These are phyloP conservation scores for Aphidius gifuensis DNA, from an alignment of 1,140 invertebrate species.

Conservation along the genomic window DNA sequence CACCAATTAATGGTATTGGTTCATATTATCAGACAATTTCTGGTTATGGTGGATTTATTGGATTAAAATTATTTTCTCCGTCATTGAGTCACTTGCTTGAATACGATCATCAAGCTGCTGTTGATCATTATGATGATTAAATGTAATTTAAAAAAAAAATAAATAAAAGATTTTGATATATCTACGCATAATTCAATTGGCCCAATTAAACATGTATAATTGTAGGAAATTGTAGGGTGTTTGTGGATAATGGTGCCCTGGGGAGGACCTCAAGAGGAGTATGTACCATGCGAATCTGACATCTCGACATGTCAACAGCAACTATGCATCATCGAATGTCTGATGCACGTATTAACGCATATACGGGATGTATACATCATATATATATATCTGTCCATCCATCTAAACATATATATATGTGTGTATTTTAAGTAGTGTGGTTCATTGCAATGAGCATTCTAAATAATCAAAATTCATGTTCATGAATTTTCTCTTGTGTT, in stretches of 20 bases:
- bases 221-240: slow-evolving; percentile 2
- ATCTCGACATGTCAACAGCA: slow-evolving; percentile 53
- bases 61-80: too few species aligned
- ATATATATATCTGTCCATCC: not conserved
- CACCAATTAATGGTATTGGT: too few species aligned
- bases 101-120: too few species aligned
- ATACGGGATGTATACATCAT: slow-evolving; percentile 25
- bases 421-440: not conserved
- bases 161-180: too few species aligned
- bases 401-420: too few species aligned
- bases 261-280: slow-evolving; percentile 38
- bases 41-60: too few species aligned
- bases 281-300: slow-evolving; percentile 48
- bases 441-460: slow-evolving; percentile 41
- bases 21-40: too few species aligned
- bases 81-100: too few species aligned
- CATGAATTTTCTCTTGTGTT: not conserved
- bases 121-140: too few species aligned
- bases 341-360: slow-evolving; percentile 38
- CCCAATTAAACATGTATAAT: too few species aligned
- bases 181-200: too few species aligned
- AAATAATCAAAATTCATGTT: slow-evolving; percentile 7
- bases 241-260: slow-evolving; percentile 44
- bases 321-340: slow-evolving; percentile 55
- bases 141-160: too few species aligned